phyloP scores from a whole-genome alignment of 2,113 vertebrate species.

The Dipodomys ordii region DNA sequence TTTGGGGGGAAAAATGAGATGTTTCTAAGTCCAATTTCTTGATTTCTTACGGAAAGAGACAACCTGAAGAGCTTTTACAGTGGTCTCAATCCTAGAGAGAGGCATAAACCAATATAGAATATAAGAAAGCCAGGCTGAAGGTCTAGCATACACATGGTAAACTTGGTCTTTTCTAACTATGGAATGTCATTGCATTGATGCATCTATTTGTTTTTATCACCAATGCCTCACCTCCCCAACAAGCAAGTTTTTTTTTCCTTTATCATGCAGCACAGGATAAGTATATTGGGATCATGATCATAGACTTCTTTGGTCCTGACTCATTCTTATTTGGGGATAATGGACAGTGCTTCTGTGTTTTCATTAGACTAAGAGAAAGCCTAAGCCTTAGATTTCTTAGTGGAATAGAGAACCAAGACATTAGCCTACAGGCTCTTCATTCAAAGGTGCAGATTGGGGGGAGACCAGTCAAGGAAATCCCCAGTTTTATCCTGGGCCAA shows the following conservation, averaged over 20 bases:
- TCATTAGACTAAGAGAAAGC: neutral
- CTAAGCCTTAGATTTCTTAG: neutral
- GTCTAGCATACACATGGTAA: neutral
- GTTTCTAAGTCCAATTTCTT: conserved; percentile 32
- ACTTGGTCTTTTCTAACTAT: neutral
- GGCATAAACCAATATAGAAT: neutral
- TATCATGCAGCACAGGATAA: neutral
- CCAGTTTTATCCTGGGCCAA: neutral
- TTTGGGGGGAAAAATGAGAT: neutral
- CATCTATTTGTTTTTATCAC: neutral
- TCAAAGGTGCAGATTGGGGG: neutral
- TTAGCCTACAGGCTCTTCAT: neutral
- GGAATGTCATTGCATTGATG: no score
- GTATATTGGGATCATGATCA: conserved; percentile 10
- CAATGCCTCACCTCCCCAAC: neutral
- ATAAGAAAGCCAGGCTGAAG: conserved; percentile 3
- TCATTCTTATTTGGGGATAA: neutral
- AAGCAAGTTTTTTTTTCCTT: neutral
- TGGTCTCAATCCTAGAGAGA: neutral
- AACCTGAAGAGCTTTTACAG: conserved; percentile 9
- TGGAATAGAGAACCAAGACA: conserved; percentile 8
- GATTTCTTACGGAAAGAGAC: conserved; percentile 15
- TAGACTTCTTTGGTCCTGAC: conserved; percentile 29
- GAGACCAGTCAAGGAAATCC: neutral
- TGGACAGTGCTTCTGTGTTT: neutral